These are phyloP conservation scores for Himalopsyche anomala DNA, from an alignment of 2,888 invertebrate species.

Conservation along the genomic window DNA sequence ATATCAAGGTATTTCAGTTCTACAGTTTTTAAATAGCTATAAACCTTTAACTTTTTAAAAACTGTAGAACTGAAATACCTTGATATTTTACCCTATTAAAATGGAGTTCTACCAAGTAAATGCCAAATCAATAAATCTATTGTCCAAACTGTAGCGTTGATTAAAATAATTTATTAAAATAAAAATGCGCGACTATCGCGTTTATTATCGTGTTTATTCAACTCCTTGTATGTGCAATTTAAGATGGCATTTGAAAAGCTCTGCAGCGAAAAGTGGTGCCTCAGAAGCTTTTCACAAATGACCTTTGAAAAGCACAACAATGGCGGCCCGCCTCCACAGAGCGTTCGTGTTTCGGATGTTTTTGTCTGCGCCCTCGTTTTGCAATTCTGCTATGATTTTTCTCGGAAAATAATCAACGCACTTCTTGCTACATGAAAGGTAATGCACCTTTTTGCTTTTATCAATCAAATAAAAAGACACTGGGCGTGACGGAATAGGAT, in stretches of 20 bases:
- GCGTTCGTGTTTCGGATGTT: background rate
- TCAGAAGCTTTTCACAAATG: background rate
- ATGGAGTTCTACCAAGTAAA: too few species aligned
- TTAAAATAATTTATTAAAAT: too few species aligned
- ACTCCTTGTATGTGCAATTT: background rate
- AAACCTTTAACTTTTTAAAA: too few species aligned
- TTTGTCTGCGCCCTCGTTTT: constrained; percentile 7
- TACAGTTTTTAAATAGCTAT: too few species aligned
- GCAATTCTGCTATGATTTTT: background rate
- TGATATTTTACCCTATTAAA: too few species aligned
- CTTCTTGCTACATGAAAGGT: background rate
- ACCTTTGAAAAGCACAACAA: background rate
- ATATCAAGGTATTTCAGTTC: too few species aligned
- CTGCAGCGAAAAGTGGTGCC: background rate
- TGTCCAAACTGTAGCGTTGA: too few species aligned
- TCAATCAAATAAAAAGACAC: constrained; percentile 9
- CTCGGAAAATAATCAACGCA: constrained; percentile 5
- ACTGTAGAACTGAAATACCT: too few species aligned
- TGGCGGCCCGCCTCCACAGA: background rate
- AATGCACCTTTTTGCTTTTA: background rate
- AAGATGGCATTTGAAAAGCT: background rate
- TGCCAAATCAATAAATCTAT: too few species aligned
- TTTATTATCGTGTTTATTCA: too few species aligned
- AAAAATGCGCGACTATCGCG: too few species aligned
- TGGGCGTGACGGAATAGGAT: background rate